Conservation (phyloP, 2,888 invertebrate genomes). For the Chrysina gloriosa region DNA sequence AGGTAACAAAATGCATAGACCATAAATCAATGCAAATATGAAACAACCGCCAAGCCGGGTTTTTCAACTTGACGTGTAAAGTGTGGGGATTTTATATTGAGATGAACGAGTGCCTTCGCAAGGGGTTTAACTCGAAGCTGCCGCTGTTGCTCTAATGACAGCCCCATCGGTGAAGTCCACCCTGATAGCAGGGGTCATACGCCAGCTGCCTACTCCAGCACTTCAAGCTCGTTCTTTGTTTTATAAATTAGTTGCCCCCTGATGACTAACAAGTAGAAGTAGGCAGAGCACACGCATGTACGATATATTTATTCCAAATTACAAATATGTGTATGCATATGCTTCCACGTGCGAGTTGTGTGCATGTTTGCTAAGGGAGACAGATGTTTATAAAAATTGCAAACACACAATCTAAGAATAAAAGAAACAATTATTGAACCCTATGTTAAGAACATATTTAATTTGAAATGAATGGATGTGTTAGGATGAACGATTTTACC, state of each 20-base stretch:
- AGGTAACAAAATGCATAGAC: background rate
- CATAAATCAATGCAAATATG: constrained; percentile 33
- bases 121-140: constrained; percentile 31
- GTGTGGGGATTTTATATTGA: constrained; percentile 37
- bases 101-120: constrained; percentile 40
- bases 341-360: background rate
- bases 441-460: too few species aligned
- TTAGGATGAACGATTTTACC: too few species aligned
- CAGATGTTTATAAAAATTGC: constrained; percentile 25
- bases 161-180: constrained; percentile 32
- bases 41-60: constrained; percentile 29
- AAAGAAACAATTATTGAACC: background rate
- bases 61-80: constrained; percentile 42
- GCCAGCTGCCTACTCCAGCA: constrained; percentile 43
- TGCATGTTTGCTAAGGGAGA: background rate
- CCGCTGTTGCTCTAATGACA: constrained; percentile 41
- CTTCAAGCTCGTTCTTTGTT: constrained; percentile 41
- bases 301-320: constrained; percentile 23
- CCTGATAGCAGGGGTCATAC: constrained; percentile 32
- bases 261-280: constrained; percentile 25
- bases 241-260: constrained; percentile 43
- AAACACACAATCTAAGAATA: background rate
- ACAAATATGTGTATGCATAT: constrained; percentile 2
- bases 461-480: too few species aligned
- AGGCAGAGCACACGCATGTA: constrained; percentile 7